Conservation (phyloP, 1,140 invertebrate species). For the Carposina sasakii region DNA sequence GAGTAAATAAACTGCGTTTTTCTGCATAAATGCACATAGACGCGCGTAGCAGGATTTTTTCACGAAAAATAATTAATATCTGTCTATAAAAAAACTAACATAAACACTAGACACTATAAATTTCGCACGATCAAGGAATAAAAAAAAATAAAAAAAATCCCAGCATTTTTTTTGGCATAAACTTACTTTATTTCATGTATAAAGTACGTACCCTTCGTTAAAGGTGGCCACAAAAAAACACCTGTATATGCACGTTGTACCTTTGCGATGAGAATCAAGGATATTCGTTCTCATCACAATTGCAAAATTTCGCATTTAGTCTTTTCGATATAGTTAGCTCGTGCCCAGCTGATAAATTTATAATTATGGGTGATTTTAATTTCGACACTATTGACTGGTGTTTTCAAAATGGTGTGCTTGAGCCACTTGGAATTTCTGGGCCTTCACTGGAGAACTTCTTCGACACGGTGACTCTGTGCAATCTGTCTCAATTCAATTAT, state of each 20-base stretch:
- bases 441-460: background rate
- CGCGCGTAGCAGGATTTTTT: too few species aligned
- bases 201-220: too few species aligned
- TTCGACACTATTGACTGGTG: background rate
- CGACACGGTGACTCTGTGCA: background rate
- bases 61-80: too few species aligned
- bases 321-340: background rate
- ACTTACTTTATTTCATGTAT: too few species aligned
- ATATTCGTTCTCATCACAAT: background rate
- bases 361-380: constrained; percentile 2
- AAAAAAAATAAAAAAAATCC: too few species aligned
- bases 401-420: background rate
- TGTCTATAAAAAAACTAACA: too few species aligned
- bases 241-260: background rate
- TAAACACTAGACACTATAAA: too few species aligned
- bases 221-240: too few species aligned
- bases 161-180: too few species aligned
- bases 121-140: too few species aligned
- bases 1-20: too few species aligned
- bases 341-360: background rate
- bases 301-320: background rate
- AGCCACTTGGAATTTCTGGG: background rate
- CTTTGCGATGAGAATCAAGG: background rate
- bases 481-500: background rate
- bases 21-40: too few species aligned